Evolutionary conservation across 92 coral and sea anemone genomes (phyloP).

Genomic region (Diadumene lineata): DNA sequence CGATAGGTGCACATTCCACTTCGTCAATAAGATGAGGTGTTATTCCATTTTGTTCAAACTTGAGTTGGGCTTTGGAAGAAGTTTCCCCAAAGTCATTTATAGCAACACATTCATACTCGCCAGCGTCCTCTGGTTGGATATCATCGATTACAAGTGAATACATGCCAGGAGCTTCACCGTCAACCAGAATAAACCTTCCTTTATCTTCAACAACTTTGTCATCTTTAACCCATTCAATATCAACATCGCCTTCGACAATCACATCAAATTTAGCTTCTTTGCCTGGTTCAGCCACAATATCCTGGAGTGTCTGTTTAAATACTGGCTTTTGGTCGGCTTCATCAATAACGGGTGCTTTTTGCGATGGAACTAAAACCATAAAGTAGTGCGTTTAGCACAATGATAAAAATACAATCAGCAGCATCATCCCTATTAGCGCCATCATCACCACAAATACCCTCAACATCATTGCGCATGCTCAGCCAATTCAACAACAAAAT

Average conservation of each 20-base stretch:
- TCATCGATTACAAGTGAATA: slow-evolving; percentile 41
- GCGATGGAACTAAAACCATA: slow-evolving; percentile 18
- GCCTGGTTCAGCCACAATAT: slow-evolving; percentile 54
- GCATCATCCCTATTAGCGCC: too few species aligned
- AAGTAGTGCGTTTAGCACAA: neutral
- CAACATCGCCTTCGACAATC: slow-evolving; percentile 69
- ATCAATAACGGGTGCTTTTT: slow-evolving; percentile 17
- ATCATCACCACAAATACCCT: too few species aligned
- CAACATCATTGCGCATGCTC: too few species aligned
- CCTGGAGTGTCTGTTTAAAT: slow-evolving; percentile 59
- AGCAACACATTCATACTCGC: slow-evolving; percentile 43
- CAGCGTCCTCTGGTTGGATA: slow-evolving; percentile 37
- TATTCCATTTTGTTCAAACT: slow-evolving; percentile 50
- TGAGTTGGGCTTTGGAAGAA: slow-evolving; percentile 50
- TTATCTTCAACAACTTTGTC: slow-evolving; percentile 76
- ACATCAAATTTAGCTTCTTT: slow-evolving; percentile 80
- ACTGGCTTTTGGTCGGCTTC: slow-evolving; percentile 67
- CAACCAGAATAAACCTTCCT: slow-evolving; percentile 85
- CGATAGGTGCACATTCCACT: slow-evolving; percentile 49
- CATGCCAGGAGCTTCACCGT: slow-evolving; percentile 68
- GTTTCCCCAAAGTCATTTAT: slow-evolving; percentile 65
- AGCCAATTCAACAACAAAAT: too few species aligned
- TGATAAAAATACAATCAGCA: too few species aligned
- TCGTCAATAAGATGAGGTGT: slow-evolving; percentile 62
- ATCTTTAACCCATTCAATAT: slow-evolving; percentile 91